These are phyloP conservation scores for Nymphicus hollandicus DNA, from an alignment of 2,113 vertebrate species.

Conservation along the genomic window DNA sequence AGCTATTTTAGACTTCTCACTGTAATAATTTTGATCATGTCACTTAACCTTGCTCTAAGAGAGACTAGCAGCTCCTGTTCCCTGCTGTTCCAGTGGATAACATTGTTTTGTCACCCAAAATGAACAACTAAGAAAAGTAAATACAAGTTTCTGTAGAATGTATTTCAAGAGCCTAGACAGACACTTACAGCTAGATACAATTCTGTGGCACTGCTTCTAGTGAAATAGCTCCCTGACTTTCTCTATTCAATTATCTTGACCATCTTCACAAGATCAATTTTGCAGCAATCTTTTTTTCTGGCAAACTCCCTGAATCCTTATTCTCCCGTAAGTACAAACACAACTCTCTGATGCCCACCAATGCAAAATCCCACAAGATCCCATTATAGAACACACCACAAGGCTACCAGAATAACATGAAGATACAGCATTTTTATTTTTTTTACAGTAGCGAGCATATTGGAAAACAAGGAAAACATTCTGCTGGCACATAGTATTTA, in stretches of 20 bases:
- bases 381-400: not conserved
- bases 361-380: not conserved
- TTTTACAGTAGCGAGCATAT: not conserved
- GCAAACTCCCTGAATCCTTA: not conserved
- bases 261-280: not conserved
- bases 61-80: not conserved
- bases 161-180: not conserved
- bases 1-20: not conserved
- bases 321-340: not conserved
- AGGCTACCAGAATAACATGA: not conserved
- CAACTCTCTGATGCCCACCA: not conserved
- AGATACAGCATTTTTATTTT: not conserved
- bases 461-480: not conserved
- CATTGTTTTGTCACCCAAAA: not conserved
- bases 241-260: not conserved
- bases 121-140: not conserved
- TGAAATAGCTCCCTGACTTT: not conserved
- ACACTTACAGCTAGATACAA: not conserved
- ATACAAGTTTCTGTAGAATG: not conserved
- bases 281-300: not conserved
- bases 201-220: not conserved
- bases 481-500: not conserved
- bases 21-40: not conserved
- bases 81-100: not conserved
- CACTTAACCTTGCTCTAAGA: not conserved